Evolutionary conservation across 2,888 invertebrate genomes (phyloP).

Genomic region (Laothoe populi): DNA sequence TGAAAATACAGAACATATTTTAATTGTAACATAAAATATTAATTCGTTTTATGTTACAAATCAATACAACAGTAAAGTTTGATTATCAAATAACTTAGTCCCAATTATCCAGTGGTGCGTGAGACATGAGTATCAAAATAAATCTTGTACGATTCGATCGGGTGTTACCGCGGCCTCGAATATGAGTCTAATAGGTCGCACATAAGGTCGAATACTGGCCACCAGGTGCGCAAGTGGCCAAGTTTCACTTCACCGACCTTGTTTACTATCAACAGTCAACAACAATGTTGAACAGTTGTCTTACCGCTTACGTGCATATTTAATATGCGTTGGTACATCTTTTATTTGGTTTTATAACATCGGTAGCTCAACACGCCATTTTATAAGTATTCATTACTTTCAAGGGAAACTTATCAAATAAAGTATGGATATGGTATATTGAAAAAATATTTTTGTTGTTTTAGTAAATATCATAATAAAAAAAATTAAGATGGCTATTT

Average conservation of each 20-base stretch:
- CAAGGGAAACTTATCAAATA: no score
- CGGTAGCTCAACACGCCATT: no score
- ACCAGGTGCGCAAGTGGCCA: slow-evolving; percentile 33
- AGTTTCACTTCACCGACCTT: slow-evolving; percentile 48
- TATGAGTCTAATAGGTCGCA: slow-evolving; percentile 25
- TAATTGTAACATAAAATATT: no score
- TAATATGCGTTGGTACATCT: not conserved
- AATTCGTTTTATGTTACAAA: not conserved
- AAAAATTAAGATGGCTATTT: no score
- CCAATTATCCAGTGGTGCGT: slow-evolving; percentile 18
- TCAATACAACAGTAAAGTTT: not conserved
- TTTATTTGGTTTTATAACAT: no score
- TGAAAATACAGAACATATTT: not conserved
- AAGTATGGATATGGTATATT: no score
- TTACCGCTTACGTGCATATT: not conserved
- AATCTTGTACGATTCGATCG: slow-evolving; percentile 7
- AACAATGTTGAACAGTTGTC: slow-evolving; percentile 22
- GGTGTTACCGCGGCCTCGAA: slow-evolving; percentile 13
- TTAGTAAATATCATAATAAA: no score
- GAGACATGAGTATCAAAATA: slow-evolving; percentile 14
- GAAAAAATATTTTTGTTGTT: no score
- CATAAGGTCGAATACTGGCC: slow-evolving; percentile 16
- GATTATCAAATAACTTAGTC: slow-evolving; percentile 8
- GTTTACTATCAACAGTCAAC: slow-evolving; percentile 44
- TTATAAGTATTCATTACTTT: no score